Conservation (phyloP, 37 sponge, comb jelly and placozoan genomes). For the Halisarca cf. caerulea region DNA sequence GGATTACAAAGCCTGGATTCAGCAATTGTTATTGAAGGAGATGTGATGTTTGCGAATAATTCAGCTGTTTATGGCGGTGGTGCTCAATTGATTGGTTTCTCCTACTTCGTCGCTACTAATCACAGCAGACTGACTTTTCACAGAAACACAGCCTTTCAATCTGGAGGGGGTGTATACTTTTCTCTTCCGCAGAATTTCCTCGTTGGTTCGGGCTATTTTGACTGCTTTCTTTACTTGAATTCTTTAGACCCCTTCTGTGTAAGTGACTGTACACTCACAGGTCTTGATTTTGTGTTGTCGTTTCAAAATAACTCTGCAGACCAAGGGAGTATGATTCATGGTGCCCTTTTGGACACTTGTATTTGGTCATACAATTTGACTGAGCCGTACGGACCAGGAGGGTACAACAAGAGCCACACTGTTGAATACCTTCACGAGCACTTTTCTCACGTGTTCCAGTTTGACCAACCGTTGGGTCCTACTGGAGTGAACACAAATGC, state of each 20-base stretch:
- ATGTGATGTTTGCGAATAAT: not conserved
- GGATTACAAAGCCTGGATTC: not conserved
- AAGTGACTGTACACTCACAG: not conserved
- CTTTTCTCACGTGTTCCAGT: not conserved
- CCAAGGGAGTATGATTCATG: slow-evolving; percentile 5
- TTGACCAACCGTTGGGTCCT: not conserved
- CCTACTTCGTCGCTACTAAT: not conserved
- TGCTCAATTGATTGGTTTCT: not conserved
- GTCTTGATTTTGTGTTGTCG: not conserved
- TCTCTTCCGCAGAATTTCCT: not conserved
- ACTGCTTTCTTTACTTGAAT: slow-evolving; percentile 12
- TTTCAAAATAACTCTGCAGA: not conserved
- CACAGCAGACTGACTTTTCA: not conserved
- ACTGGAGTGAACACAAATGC: not conserved
- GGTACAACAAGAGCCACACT: not conserved
- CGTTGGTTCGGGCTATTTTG: not conserved
- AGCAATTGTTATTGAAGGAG: not conserved
- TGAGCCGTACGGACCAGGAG: slow-evolving; percentile 12
- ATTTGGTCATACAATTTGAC: not conserved
- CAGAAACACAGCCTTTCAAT: not conserved
- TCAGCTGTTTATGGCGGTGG: slow-evolving; percentile 7
- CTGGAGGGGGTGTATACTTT: not conserved
- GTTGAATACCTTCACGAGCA: not conserved
- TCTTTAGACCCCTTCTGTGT: not conserved
- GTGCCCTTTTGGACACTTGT: not conserved